Percentiles rank a stretch among this genome's conserved stretches.
These are phyloP conservation scores for Chiridota heheva DNA, from an alignment of 35 echinoderm and acorn worm genomes.

Conservation along the genomic window DNA sequence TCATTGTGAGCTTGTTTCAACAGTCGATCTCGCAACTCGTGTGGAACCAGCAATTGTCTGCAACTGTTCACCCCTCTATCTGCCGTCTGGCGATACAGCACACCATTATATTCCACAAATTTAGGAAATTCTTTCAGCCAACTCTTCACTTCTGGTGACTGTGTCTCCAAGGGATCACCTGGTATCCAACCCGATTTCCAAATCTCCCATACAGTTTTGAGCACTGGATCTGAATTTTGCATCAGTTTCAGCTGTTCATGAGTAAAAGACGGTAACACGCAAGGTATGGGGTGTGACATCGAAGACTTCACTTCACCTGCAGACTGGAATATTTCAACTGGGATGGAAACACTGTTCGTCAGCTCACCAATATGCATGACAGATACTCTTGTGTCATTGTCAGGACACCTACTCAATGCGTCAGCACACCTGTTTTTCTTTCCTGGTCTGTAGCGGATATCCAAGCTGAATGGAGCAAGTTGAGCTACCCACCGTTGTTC, in stretches of 20 bases:
- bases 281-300: background rate
- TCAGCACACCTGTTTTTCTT: slow-evolving; percentile 17
- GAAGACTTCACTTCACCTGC: background rate
- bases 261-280: slow-evolving; percentile 15
- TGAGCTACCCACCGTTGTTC: slow-evolving; percentile 39
- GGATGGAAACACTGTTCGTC: background rate
- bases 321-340: background rate
- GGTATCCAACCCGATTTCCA: background rate
- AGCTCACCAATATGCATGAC: background rate
- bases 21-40: background rate
- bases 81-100: background rate
- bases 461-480: background rate
- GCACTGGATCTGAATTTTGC: slow-evolving; percentile 10
- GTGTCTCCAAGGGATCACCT: background rate
- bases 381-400: background rate
- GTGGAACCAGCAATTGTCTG: slow-evolving; percentile 34
- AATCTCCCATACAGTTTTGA: background rate
- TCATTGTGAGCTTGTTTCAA: too few species aligned
- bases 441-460: background rate
- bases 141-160: background rate
- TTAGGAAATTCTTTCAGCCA: background rate
- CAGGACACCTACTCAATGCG: slow-evolving; percentile 16
- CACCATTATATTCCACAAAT: slow-evolving; percentile 10
- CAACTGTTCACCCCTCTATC: too few species aligned
- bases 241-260: background rate